phyloP scores from a whole-genome alignment of 64 coral and sea anemone species.

The Pocillopora verrucosa region DNA sequence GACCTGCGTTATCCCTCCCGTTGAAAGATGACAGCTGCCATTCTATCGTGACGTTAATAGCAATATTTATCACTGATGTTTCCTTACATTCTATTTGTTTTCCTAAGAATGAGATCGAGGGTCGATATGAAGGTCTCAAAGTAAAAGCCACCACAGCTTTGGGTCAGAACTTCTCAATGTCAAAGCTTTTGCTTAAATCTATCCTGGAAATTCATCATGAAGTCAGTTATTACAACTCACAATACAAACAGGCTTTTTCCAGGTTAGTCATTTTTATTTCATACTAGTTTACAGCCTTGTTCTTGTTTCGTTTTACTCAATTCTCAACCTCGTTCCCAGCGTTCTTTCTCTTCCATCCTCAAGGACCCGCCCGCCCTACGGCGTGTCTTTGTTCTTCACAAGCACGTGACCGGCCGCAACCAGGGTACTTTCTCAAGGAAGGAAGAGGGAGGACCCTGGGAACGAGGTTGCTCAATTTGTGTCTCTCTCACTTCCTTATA shows the following conservation, averaged over 20 bases:
- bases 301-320: background rate
- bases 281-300: background rate
- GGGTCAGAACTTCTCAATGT: slow-evolving; percentile 31
- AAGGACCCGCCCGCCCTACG: too few species aligned
- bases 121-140: slow-evolving; percentile 77
- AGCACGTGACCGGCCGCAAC: too few species aligned
- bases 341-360: background rate
- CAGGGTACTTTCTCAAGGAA: too few species aligned
- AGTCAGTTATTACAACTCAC: slow-evolving; percentile 69
- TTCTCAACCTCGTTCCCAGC: background rate
- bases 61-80: background rate
- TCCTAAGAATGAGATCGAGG: slow-evolving; percentile 62
- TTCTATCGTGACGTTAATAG: background rate
- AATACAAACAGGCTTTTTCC: slow-evolving; percentile 69
- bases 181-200: slow-evolving; percentile 70
- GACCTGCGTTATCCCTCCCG: too few species aligned
- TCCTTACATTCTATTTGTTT: background rate
- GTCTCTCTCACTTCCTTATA: background rate
- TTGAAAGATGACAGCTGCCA: too few species aligned
- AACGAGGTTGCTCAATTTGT: background rate
- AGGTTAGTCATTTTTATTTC: slow-evolving; percentile 48
- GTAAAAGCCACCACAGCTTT: slow-evolving; percentile 66
- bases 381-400: too few species aligned
- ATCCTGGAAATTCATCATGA: slow-evolving; percentile 75
- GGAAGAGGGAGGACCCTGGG: background rate